Percentiles rank a stretch among this genome's conserved stretches.
phyloP scores from a whole-genome alignment of 2,113 vertebrate genomes.

The Ancistrus triradiatus region DNA sequence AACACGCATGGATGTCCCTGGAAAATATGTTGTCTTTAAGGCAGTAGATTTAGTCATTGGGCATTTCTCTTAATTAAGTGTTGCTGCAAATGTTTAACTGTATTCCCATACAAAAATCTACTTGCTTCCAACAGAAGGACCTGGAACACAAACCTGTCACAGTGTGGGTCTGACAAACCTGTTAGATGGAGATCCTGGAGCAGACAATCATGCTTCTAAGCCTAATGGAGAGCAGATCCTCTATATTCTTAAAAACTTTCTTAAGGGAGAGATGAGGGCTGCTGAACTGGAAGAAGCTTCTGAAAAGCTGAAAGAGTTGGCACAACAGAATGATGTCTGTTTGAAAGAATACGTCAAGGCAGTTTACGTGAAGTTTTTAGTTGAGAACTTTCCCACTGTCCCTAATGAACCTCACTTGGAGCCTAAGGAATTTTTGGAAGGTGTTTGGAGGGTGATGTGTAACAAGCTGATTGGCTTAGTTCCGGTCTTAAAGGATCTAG shows the following conservation, averaged over 20 bases:
- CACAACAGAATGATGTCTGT: not conserved
- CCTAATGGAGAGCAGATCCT: not conserved
- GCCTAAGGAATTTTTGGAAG: constrained; percentile 23
- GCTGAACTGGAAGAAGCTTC: not conserved
- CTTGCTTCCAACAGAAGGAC: not conserved
- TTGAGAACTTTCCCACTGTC: constrained; percentile 32
- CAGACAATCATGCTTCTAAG: not conserved
- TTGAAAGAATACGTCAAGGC: constrained; percentile 1
- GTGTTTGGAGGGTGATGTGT: not conserved
- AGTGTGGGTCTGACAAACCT: not conserved
- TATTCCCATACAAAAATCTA: too few relatives aligned
- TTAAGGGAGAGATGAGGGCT: not conserved
- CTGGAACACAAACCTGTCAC: not conserved
- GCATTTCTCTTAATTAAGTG: too few relatives aligned
- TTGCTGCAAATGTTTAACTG: too few relatives aligned
- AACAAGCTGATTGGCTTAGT: constrained; percentile 10
- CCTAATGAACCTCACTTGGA: not conserved
- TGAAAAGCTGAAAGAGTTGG: constrained; percentile 7
- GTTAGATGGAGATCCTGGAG: not conserved
- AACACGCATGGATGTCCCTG: too few relatives aligned
- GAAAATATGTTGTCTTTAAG: too few relatives aligned
- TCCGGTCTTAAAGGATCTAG: not conserved
- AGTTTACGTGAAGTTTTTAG: constrained; percentile 33
- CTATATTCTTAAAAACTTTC: not conserved
- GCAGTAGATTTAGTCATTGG: too few relatives aligned